Percentiles rank a stretch among this genome's conserved stretches.
These are phyloP conservation scores for Silurus aristotelis DNA, from an alignment of 2,797 vertebrate genomes.

Conservation along the genomic window DNA sequence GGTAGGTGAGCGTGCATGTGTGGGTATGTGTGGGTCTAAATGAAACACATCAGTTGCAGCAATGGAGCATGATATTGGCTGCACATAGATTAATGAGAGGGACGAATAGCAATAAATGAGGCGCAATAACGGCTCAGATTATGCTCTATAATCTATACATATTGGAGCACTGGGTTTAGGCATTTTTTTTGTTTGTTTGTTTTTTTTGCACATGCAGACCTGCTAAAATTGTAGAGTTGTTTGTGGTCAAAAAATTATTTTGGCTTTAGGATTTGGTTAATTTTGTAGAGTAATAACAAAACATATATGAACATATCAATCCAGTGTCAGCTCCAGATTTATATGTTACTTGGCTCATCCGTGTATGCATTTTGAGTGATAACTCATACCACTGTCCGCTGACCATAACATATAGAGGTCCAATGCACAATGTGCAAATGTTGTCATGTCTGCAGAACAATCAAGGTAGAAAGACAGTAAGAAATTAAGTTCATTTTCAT, in stretches of 20 bases:
- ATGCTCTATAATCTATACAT: not conserved
- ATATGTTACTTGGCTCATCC: not conserved
- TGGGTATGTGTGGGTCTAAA: not conserved
- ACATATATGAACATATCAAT: not conserved
- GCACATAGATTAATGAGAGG: not conserved
- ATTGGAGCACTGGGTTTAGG: not conserved
- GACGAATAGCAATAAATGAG: not conserved
- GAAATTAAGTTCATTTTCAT: slow-evolving; percentile 60
- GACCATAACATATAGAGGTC: not conserved
- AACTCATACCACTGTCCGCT: not conserved
- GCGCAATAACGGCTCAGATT: not conserved
- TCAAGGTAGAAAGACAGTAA: not conserved
- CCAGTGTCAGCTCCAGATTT: not conserved
- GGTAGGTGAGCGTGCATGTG: not conserved
- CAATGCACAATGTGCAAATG: not conserved
- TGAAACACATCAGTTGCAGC: slow-evolving; percentile 4
- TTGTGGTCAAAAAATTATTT: not conserved
- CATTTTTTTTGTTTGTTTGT: no score
- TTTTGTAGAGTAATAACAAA: not conserved
- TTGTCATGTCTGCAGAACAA: slow-evolving; percentile 1
- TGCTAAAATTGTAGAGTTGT: not conserved
- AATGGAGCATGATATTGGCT: not conserved
- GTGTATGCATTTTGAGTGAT: not conserved
- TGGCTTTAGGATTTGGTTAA: no score
- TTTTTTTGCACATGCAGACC: not conserved